Conservation (phyloP, 2,888 invertebrate genomes). For the Perizoma affinitatum region DNA sequence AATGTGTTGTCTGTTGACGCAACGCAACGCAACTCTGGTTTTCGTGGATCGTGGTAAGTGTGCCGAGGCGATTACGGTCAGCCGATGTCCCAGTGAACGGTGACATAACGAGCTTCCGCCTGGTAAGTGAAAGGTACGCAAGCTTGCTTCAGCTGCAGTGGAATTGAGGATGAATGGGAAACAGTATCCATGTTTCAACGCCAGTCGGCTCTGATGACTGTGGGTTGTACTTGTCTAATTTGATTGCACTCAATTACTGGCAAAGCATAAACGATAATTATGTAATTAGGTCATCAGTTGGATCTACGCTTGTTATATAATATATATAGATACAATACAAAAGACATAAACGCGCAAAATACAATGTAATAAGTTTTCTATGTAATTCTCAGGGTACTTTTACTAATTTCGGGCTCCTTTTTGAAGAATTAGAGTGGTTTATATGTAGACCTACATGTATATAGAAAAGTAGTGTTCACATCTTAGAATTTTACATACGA, state of each 20-base stretch:
- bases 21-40: slow-evolving; percentile 72
- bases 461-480: too few relatives aligned
- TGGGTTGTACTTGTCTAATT: too few relatives aligned
- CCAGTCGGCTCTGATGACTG: neutral
- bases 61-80: slow-evolving; percentile 79
- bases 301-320: too few relatives aligned
- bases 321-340: neutral
- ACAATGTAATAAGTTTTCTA: too few relatives aligned
- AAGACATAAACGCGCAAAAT: slow-evolving; percentile 12
- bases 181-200: neutral
- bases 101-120: slow-evolving; percentile 81
- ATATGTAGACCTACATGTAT: too few relatives aligned
- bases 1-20: slow-evolving; percentile 74
- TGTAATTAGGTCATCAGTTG: too few relatives aligned
- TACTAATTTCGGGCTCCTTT: too few relatives aligned
- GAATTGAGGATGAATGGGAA: neutral
- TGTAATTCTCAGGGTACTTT: too few relatives aligned
- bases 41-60: slow-evolving; percentile 80
- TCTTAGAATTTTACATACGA: too few relatives aligned
- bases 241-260: too few relatives aligned
- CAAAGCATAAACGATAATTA: too few relatives aligned
- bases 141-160: slow-evolving; percentile 37
- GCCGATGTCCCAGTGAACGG: slow-evolving; percentile 73
- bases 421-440: too few relatives aligned
- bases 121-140: slow-evolving; percentile 64